phyloP scores from a whole-genome alignment of 2,797 vertebrate species.

The Zenarchopterus dispar region DNA sequence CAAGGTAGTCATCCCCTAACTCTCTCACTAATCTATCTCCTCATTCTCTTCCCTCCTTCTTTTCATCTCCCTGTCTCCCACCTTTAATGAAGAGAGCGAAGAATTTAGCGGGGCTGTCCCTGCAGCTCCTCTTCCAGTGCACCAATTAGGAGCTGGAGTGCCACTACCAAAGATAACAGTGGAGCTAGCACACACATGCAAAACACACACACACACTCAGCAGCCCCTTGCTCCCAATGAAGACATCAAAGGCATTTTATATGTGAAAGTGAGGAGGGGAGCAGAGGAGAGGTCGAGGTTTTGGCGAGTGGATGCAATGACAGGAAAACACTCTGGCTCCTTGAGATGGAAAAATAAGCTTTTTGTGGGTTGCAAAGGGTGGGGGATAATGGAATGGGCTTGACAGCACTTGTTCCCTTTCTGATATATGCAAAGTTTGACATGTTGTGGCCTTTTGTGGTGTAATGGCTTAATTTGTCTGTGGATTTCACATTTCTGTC shows the following conservation, averaged over 20 bases:
- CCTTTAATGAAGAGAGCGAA: conserved; percentile 24
- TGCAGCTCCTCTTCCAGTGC: conserved; percentile 17
- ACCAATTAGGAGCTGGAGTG: conserved; percentile 57
- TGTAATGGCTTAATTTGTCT: conserved; percentile 36
- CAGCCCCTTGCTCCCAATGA: conserved; percentile 24
- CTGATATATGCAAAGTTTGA: conserved; percentile 14
- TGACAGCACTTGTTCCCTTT: conserved; percentile 39
- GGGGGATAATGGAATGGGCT: conserved; percentile 40
- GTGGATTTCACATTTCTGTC: conserved; percentile 47
- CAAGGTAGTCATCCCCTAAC: too few species aligned
- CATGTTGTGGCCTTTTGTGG: conserved; percentile 48
- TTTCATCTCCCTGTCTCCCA: conserved; percentile 20
- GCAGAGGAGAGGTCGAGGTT: conserved; percentile 35
- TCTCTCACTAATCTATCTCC: too few species aligned
- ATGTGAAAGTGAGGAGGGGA: conserved; percentile 33
- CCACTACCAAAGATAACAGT: conserved; percentile 41
- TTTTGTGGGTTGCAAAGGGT: conserved; percentile 27
- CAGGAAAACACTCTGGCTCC: conserved; percentile 47
- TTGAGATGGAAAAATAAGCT: conserved; percentile 52
- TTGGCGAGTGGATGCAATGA: conserved; percentile 49
- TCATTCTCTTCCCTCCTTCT: too few species aligned
- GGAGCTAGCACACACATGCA: conserved; percentile 30
- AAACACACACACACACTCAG: conserved; percentile 16
- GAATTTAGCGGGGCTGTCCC: conserved; percentile 32
- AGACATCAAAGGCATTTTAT: conserved; percentile 67